Percentiles rank a stretch among this genome's conserved stretches.
Evolutionary conservation across 2,797 vertebrate species (phyloP).

Genomic region (Mallotus villosus): DNA sequence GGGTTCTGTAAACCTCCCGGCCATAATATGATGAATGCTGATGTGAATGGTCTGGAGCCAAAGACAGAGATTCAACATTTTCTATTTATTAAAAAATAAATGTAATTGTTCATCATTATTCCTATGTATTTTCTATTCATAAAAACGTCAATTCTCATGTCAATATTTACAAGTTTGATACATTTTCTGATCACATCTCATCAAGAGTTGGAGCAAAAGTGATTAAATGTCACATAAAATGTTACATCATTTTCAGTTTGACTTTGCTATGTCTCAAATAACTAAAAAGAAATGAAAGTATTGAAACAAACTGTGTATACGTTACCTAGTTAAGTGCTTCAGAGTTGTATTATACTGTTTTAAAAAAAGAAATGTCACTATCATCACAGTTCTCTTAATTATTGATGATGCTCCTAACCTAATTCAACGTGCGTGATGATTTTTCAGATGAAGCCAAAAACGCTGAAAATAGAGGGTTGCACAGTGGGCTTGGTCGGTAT

Average conservation of each 20-base stretch:
- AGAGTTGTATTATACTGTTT: not conserved
- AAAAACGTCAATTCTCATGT: not conserved
- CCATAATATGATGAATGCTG: slow-evolving; percentile 37
- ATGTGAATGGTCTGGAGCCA: slow-evolving; percentile 29
- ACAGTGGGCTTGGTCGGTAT: slow-evolving; percentile 92
- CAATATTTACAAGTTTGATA: not conserved
- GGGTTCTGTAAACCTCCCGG: not conserved
- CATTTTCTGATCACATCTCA: not conserved
- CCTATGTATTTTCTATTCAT: slow-evolving; percentile 44
- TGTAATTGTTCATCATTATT: slow-evolving; percentile 51
- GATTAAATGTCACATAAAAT: not conserved
- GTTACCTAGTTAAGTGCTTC: not conserved
- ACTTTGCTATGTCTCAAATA: too few species aligned
- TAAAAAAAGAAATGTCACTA: not conserved
- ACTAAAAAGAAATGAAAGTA: not conserved
- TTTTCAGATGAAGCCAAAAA: slow-evolving; percentile 91
- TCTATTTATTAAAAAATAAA: slow-evolving; percentile 51
- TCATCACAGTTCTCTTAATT: not conserved
- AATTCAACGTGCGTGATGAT: slow-evolving; percentile 3
- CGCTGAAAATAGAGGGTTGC: slow-evolving; percentile 87
- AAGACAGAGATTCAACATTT: slow-evolving; percentile 54
- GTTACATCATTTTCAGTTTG: not conserved
- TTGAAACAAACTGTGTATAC: not conserved
- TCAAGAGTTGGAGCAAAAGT: not conserved
- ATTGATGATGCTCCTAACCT: not conserved